Evolutionary conservation across 1,140 invertebrate genomes (phyloP), one percentile per base, ranked within the genome.

Genomic region (Aphidius gifuensis): DNA sequence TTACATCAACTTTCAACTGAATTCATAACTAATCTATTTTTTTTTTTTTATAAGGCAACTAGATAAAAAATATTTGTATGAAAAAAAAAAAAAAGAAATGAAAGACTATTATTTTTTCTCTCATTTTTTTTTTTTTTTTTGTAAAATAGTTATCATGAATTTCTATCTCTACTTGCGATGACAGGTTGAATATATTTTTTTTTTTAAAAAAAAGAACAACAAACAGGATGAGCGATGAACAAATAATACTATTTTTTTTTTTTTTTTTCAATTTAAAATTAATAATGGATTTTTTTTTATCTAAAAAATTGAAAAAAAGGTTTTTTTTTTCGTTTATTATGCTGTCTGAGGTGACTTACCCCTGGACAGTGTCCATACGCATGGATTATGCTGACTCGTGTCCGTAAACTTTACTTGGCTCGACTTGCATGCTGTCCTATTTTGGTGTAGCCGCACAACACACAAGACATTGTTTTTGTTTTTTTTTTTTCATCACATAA

Each of bases 391-490:
- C 69, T 74, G 79, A 53, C 74, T 74, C 76, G 65, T 79, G 76
- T 80, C 78, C 73, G 74, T 76, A 76, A 75, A 77, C 78, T 80
- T 81, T 81, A 80, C 77, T 81, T 81, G 77, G 78, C 78, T 70
- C 74, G 79, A 78, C 79, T 81, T 76, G 77, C 79, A 80, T 80
- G 79, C 78, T 81, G 79, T 79, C 78, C 79, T 80, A 80, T 77
- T 71, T 68, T 56, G 61, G 40, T 63, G 72, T 80, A 79, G 73
- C 77, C 73, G 78, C 78, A 78, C 74, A 80, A 80, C 79, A 81
- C 72, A 80, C 74, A 81, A 80, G 73, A 80, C 70, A 79, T 58
- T 69, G 56, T 64, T 61, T 62, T 55, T 58, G 45, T 57, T 44
- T 62, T 47, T 49, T 48, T 47, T 71, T 67, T 69, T 71, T 71